Conservation (phyloP, 2,888 invertebrate species). For the Ectemnius cavifrons region DNA sequence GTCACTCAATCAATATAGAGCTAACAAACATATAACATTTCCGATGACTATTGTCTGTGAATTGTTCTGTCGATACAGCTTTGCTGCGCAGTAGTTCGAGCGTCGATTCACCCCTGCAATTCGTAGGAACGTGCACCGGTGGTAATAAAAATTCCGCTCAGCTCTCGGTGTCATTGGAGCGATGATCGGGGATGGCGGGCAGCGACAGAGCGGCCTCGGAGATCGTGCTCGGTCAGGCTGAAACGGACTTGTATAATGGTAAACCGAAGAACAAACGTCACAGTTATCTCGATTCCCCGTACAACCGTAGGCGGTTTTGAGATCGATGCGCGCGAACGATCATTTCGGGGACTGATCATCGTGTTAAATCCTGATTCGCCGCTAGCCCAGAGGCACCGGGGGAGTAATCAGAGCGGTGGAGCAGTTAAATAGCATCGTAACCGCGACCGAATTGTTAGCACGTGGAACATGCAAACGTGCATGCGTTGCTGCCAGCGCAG, state of each 20-base stretch:
- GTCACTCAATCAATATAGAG: too few species aligned
- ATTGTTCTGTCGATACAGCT: too few species aligned
- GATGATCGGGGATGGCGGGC: not conserved
- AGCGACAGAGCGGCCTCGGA: not conserved
- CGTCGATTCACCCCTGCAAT: not conserved
- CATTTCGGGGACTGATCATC: slow-evolving; percentile 64
- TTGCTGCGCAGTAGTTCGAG: not conserved
- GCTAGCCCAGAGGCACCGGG: slow-evolving; percentile 58
- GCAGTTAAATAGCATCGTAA: slow-evolving; percentile 75
- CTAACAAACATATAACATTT: too few species aligned
- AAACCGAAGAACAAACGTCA: slow-evolving; percentile 52
- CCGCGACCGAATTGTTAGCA: slow-evolving; percentile 75
- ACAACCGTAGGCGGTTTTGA: slow-evolving; percentile 59
- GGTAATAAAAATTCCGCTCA: not conserved
- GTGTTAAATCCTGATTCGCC: slow-evolving; percentile 65
- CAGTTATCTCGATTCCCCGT: slow-evolving; percentile 46
- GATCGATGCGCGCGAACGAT: slow-evolving; percentile 60
- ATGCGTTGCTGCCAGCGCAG: slow-evolving; percentile 53
- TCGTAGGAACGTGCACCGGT: not conserved
- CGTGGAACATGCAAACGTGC: slow-evolving; percentile 67
- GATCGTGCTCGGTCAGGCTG: slow-evolving; percentile 4
- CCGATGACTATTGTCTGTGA: too few species aligned
- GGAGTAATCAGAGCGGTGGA: slow-evolving; percentile 73
- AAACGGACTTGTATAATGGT: slow-evolving; percentile 45
- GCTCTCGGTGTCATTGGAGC: not conserved